A percentile compares a stretch with the other conserved stretches of the same genome.
These are phyloP conservation scores for Ceratina australensis DNA, from an alignment of 1,140 invertebrate genomes.

Conservation along the genomic window DNA sequence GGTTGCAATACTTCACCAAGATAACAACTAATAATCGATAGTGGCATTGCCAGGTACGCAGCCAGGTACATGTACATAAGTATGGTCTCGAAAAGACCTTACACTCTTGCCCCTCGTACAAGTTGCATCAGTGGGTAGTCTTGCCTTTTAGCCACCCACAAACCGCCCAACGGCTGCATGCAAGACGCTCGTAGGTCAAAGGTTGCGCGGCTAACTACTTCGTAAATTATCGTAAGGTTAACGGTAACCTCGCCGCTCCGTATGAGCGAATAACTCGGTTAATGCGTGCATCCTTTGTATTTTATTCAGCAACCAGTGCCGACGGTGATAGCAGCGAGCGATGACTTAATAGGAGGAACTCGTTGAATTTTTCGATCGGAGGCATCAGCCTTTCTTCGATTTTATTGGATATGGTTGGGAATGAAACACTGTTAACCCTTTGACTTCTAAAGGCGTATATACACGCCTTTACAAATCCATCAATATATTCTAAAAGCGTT, in stretches of 20 bases:
- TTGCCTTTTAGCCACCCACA: conserved; percentile 60
- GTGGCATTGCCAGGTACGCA: conserved; percentile 69
- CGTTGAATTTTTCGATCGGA: too few species aligned
- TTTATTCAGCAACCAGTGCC: neutral
- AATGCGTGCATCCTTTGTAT: conserved; percentile 42
- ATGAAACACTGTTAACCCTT: too few species aligned
- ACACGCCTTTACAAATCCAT: too few species aligned
- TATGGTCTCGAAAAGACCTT: conserved; percentile 64
- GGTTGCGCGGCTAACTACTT: conserved; percentile 63
- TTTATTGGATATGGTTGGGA: too few species aligned
- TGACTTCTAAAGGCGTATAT: too few species aligned
- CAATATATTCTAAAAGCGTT: too few species aligned
- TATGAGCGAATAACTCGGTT: conserved; percentile 52
- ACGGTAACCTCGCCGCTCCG: conserved; percentile 44
- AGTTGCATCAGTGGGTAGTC: conserved; percentile 53
- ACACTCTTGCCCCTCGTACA: conserved; percentile 23
- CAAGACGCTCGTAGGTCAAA: conserved; percentile 72
- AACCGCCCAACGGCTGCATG: conserved; percentile 58
- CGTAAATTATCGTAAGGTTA: conserved; percentile 67
- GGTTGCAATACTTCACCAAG: conserved; percentile 75
- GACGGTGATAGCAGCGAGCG: too few species aligned
- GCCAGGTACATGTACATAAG: conserved; percentile 67
- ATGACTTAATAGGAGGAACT: too few species aligned
- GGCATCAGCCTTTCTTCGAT: too few species aligned
- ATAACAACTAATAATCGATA: conserved; percentile 78